phyloP scores from a whole-genome alignment of 2,888 invertebrate species.

The Nomada lathburiana region DNA sequence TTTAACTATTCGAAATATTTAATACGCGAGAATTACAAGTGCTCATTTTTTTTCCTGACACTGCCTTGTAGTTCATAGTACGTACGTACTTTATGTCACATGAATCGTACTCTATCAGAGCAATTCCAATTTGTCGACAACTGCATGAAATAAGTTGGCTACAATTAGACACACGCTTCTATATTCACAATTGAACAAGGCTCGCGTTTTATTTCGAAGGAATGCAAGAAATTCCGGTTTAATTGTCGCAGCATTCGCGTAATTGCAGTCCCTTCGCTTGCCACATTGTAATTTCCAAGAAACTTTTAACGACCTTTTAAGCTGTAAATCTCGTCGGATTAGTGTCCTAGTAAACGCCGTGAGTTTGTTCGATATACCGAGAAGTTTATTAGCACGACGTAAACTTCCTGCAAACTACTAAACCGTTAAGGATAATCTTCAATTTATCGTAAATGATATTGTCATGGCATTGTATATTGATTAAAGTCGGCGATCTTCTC shows the following conservation, averaged over 20 bases:
- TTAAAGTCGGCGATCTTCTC: slow-evolving; percentile 65
- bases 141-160: background rate
- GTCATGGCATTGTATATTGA: slow-evolving; percentile 61
- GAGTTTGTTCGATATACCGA: slow-evolving; percentile 60
- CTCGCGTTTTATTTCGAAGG: background rate
- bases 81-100: background rate
- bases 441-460: slow-evolving; percentile 64
- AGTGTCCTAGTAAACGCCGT: slow-evolving; percentile 55
- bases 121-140: background rate
- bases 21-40: too few species aligned
- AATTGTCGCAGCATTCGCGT: slow-evolving; percentile 6
- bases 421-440: slow-evolving; percentile 56
- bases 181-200: background rate
- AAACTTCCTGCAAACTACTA: slow-evolving; percentile 53
- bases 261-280: slow-evolving; percentile 24
- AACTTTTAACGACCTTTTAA: slow-evolving; percentile 58
- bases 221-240: background rate
- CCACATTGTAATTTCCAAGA: slow-evolving; percentile 37
- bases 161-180: too few species aligned
- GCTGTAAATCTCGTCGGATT: slow-evolving; percentile 53
- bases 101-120: background rate
- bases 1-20: too few species aligned
- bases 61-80: too few species aligned
- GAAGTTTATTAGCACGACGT: slow-evolving; percentile 63
- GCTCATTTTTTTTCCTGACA: too few species aligned